Evolutionary conservation across 2,888 invertebrate genomes (phyloP).

Genomic region (Rapana venosa): DNA sequence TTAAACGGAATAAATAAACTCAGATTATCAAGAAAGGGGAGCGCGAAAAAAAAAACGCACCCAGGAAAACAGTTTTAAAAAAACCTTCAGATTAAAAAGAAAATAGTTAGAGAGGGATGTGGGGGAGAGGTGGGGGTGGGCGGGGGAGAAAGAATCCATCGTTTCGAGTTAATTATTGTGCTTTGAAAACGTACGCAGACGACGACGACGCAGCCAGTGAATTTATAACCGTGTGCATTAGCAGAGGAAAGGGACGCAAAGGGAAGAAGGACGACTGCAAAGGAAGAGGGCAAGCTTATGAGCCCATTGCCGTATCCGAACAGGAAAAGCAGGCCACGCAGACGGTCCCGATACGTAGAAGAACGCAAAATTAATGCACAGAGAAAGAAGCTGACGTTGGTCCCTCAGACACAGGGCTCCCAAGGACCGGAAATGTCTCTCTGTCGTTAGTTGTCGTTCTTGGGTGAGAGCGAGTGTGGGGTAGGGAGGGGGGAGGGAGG

Average conservation of each 20-base stretch:
- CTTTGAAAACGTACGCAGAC: not conserved
- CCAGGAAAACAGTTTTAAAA: not conserved
- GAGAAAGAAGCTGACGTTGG: not conserved
- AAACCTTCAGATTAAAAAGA: not conserved
- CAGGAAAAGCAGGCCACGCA: not conserved
- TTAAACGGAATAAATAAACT: too few species aligned
- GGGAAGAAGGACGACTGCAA: not conserved
- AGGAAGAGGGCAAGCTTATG: not conserved
- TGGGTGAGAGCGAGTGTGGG: slow-evolving; percentile 35
- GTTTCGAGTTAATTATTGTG: not conserved
- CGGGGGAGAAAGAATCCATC: not conserved
- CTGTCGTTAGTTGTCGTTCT: slow-evolving; percentile 39
- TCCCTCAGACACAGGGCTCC: slow-evolving; percentile 24
- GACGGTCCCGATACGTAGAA: not conserved
- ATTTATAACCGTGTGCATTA: not conserved
- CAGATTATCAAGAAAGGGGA: too few species aligned
- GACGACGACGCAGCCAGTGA: not conserved
- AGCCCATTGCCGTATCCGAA: not conserved
- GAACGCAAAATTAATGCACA: not conserved
- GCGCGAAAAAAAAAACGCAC: too few species aligned
- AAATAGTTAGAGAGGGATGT: not conserved
- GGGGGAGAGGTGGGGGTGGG: not conserved
- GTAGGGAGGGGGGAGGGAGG: too few species aligned
- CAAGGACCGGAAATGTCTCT: slow-evolving; percentile 14
- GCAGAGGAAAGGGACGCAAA: slow-evolving; percentile 10